Percentiles rank a stretch among this genome's conserved stretches.
Conservation (phyloP, 2,888 invertebrate species). For the Aporophyla lueneburgensis region DNA sequence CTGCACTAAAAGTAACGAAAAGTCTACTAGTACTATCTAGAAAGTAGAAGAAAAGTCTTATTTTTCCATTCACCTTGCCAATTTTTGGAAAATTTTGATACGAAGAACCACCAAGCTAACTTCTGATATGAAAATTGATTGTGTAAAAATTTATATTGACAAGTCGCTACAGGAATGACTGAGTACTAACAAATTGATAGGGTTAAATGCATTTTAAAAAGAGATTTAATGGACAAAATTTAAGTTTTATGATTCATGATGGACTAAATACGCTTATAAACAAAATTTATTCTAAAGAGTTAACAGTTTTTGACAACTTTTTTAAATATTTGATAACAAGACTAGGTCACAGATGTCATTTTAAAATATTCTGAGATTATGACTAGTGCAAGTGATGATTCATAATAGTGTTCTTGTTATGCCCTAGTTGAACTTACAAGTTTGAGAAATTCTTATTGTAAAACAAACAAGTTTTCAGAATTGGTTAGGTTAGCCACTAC, state of each 20-base stretch:
- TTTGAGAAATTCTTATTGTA: conserved; percentile 8
- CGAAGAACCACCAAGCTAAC: no score
- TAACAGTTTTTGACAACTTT: conserved; percentile 8
- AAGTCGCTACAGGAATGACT: background rate
- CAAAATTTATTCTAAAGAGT: background rate
- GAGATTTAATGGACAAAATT: background rate
- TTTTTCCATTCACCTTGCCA: background rate
- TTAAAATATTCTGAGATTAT: conserved; percentile 17
- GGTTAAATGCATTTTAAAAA: background rate
- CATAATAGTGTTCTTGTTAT: conserved; percentile 13
- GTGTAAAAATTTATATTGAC: background rate
- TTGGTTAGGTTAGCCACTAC: conserved; percentile 1
- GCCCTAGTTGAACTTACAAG: conserved; percentile 27
- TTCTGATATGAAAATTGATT: background rate
- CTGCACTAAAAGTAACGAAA: background rate
- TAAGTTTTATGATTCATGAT: background rate
- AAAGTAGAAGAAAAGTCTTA: background rate
- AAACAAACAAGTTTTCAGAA: conserved; percentile 4
- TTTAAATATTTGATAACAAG: conserved; percentile 19
- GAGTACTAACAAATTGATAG: background rate
- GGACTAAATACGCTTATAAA: background rate
- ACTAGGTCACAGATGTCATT: conserved; percentile 32
- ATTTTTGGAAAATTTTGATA: background rate
- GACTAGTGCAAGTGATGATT: conserved; percentile 34
- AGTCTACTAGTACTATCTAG: no score